Base-by-base conservation (phyloP, 2,888 invertebrate species). In the Pristionchus entomophagus region DNA sequence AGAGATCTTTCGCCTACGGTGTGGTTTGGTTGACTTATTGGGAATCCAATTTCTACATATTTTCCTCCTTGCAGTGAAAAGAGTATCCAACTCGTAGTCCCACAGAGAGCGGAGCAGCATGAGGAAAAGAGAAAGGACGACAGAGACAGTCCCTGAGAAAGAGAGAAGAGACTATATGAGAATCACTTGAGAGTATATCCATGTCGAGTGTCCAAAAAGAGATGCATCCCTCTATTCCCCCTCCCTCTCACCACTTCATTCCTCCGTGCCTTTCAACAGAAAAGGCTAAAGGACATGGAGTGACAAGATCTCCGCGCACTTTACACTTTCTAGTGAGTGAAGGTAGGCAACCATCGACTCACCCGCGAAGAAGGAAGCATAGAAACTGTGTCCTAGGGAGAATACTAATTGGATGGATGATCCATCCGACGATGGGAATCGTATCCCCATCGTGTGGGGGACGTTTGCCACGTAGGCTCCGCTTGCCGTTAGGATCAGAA, bases 341-440 rank as follows among this genome's bases (percentile, higher is more conserved):
- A 73, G 41, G 41, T 38, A 73, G 73, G 14, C 32, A 22, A 22
- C n/a, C 22, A 73, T 26, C 45, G 38, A 82, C 82, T 29, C 38
- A 85, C 85, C 85, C 14, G 85, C 73, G 26, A 85, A 35, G 32
- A 85, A 73, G 29, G 85, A 53, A 49, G 85, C 73, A 77, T 77
- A 85, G 56, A 77, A 85, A 26, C 73, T 26, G 38, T 77, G 35
- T 35, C 85, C 85, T 8, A 77, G 32, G 26, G 51, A n/a, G 56
- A 85, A 85, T 5, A 73, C 29, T 26, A 85, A 59, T 41, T 35
- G 51, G 29, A 69, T 45, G 4, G 51, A n/a, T n/a, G n/a, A 38
- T 38, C 41, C 51, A 77, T 51, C 53, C 26, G 73, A 41, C 38
- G 53, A 51, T 38, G 85, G 73, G 56, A 77, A 85, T 32, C 56